Percentiles rank a stretch among this genome's conserved stretches.
Evolutionary conservation across 2,888 invertebrate species (phyloP).

Genomic region (Pristionchus maxplancki): DNA sequence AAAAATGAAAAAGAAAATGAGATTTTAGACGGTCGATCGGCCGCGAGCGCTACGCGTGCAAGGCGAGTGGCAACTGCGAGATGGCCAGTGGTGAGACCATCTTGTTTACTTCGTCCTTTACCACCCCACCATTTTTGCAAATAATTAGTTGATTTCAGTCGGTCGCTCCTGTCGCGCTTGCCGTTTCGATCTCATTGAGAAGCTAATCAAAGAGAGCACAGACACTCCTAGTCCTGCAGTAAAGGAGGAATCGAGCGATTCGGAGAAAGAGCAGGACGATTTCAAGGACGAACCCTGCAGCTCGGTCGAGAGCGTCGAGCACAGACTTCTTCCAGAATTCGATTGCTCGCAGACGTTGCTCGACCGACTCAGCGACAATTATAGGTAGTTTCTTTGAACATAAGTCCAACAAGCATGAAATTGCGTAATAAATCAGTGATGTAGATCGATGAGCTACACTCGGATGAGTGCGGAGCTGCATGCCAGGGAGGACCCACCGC

Average conservation of each 20-base stretch:
- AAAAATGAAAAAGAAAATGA: too few species aligned
- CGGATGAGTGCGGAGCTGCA: not conserved
- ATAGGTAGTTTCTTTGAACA: not conserved
- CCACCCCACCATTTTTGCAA: too few species aligned
- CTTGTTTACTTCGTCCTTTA: not conserved
- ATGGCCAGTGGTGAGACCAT: not conserved
- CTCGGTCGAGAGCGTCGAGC: not conserved
- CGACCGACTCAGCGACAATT: not conserved
- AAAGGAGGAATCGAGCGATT: not conserved
- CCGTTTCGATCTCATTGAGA: not conserved
- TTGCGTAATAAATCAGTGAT: constrained; percentile 50
- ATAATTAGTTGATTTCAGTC: not conserved
- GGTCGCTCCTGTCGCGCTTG: not conserved
- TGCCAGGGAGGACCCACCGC: not conserved
- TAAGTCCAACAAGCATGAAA: not conserved
- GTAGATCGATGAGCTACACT: not conserved
- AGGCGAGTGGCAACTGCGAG: not conserved
- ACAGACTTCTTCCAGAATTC: too few species aligned
- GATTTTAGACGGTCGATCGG: not conserved
- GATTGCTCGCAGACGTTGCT: not conserved
- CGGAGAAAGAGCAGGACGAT: not conserved
- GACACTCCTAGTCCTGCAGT: not conserved
- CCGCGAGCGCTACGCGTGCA: not conserved
- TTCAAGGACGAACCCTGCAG: not conserved
- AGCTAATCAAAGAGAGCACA: not conserved